phyloP scores from a whole-genome alignment of 2,888 invertebrate species.

The Tromatobia lineatoria region DNA sequence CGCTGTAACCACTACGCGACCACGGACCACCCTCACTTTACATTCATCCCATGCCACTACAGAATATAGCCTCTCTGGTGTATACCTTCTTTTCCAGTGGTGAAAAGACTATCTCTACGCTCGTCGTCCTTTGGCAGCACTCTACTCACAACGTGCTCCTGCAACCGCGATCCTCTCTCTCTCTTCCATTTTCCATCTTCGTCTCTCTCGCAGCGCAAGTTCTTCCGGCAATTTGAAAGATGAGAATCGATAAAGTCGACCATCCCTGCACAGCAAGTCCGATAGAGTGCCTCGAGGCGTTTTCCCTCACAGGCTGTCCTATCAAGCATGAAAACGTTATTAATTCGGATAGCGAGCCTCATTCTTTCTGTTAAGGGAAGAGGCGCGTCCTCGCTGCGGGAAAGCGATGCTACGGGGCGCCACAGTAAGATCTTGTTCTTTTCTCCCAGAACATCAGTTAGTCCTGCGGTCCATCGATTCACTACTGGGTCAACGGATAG shows the following conservation, averaged over 20 bases:
- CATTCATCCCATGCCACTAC: slow-evolving; percentile 53
- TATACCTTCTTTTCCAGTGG: slow-evolving; percentile 30
- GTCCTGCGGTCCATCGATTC: slow-evolving; percentile 41
- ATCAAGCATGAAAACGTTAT: slow-evolving; percentile 24
- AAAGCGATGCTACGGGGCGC: neutral
- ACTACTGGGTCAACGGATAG: slow-evolving; percentile 35
- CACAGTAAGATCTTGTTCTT: slow-evolving; percentile 21
- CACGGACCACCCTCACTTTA: slow-evolving; percentile 47
- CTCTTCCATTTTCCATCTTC: neutral
- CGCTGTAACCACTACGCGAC: neutral
- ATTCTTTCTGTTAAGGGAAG: neutral
- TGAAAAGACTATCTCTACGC: slow-evolving; percentile 15
- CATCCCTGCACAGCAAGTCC: neutral
- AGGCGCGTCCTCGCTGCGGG: slow-evolving; percentile 3
- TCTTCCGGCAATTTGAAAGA: slow-evolving; percentile 43
- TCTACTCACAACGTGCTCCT: slow-evolving; percentile 35
- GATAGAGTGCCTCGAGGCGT: neutral
- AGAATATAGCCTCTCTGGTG: slow-evolving; percentile 16
- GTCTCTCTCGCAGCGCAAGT: neutral
- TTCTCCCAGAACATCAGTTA: neutral
- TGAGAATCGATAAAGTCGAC: slow-evolving; percentile 46
- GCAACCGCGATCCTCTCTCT: slow-evolving; percentile 29
- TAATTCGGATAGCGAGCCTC: slow-evolving; percentile 23
- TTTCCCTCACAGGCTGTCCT: neutral
- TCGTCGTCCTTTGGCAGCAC: slow-evolving; percentile 24